These are phyloP conservation scores for Hermaeophaga mercurialis DNA, from an alignment of 2,888 invertebrate genomes.

Conservation along the genomic window DNA sequence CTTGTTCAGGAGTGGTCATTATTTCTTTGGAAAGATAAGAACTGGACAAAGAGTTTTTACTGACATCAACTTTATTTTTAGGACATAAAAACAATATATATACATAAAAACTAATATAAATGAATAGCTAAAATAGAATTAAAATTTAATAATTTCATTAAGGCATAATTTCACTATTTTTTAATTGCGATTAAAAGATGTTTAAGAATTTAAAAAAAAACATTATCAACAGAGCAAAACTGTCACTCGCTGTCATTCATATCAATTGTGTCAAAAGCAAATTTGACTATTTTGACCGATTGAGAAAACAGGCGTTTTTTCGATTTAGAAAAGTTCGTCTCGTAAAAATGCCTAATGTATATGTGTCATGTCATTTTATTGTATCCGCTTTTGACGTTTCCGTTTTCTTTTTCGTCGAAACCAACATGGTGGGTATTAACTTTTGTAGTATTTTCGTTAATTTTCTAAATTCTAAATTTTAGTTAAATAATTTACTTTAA, in stretches of 20 bases:
- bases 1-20: constrained; percentile 30
- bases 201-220: constrained; percentile 2
- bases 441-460: constrained; percentile 29
- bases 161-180: neutral
- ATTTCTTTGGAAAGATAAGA: neutral
- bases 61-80: neutral
- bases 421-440: constrained; percentile 56
- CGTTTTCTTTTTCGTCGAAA: constrained; percentile 48
- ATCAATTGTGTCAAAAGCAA: no score
- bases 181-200: neutral
- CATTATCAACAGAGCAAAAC: constrained; percentile 4
- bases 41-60: neutral
- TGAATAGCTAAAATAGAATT: neutral
- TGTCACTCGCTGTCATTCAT: no score
- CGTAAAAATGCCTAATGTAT: neutral
- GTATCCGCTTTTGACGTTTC: constrained; percentile 26
- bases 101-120: neutral
- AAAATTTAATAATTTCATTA: neutral
- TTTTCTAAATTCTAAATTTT: neutral
- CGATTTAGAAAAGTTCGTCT: neutral
- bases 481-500: neutral
- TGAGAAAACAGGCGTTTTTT: no score
- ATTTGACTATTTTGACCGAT: no score
- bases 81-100: neutral
- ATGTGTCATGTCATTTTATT: constrained; percentile 23